phyloP scores from a whole-genome alignment of 1,140 invertebrate species.

The Psilanteris sp. region DNA sequence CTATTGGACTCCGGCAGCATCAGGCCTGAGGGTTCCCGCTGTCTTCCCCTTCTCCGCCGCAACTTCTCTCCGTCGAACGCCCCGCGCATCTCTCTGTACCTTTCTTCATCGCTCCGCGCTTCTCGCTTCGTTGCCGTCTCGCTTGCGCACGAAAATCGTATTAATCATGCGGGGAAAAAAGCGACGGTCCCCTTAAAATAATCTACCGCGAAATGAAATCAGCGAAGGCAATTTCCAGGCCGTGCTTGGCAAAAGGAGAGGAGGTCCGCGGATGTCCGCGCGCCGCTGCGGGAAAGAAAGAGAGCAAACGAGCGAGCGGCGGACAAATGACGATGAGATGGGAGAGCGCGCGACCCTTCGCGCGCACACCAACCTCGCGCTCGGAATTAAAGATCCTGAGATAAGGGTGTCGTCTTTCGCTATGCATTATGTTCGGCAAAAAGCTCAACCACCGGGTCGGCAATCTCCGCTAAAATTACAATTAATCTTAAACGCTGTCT shows the following conservation, averaged over 20 bases:
- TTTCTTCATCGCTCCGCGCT: not conserved
- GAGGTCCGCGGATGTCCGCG: constrained; percentile 50
- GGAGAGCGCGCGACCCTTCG: constrained; percentile 63
- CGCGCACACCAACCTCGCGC: constrained; percentile 62
- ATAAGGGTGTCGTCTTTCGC: constrained; percentile 78
- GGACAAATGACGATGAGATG: constrained; percentile 77
- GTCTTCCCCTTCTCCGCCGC: constrained; percentile 19
- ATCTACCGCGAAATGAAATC: constrained; percentile 79
- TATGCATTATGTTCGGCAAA: constrained; percentile 69
- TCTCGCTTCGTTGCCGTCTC: constrained; percentile 1
- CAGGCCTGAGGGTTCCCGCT: constrained; percentile 52
- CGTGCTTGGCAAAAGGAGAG: constrained; percentile 31
- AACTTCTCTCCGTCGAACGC: constrained; percentile 1
- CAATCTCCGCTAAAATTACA: constrained; percentile 66
- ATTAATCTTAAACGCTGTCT: constrained; percentile 61
- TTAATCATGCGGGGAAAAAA: constrained; percentile 75
- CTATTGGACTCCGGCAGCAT: constrained; percentile 45
- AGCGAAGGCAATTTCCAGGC: constrained; percentile 77
- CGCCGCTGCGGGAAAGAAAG: constrained; percentile 56
- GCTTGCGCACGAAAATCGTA: constrained; percentile 69
- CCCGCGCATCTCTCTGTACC: not conserved
- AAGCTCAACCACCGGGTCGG: constrained; percentile 52
- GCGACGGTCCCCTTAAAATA: constrained; percentile 76
- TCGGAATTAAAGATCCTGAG: constrained; percentile 78
- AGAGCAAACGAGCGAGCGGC: constrained; percentile 31